Evolutionary conservation across 2,113 vertebrate genomes (phyloP).

Genomic region (Mola mola): DNA sequence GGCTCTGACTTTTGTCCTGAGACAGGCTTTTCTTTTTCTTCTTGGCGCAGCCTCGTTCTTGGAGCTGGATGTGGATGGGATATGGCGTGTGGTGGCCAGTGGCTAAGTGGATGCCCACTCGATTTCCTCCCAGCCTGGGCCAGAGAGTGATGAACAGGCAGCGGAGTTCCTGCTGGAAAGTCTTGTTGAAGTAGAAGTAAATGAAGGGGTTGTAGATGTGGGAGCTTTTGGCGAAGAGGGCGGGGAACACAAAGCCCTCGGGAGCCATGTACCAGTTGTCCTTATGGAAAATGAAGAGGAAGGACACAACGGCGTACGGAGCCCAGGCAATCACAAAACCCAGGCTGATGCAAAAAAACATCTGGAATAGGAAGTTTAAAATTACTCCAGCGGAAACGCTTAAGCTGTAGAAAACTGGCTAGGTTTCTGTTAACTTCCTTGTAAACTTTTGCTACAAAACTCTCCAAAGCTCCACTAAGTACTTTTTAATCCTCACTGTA

Average conservation of each 20-base stretch:
- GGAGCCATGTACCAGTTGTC: constrained; percentile 65
- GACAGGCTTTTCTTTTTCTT: neutral
- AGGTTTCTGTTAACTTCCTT: too few relatives aligned
- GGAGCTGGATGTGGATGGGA: constrained; percentile 75
- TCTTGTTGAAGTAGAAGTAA: constrained; percentile 81
- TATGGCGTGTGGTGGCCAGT: neutral
- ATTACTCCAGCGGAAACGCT: neutral
- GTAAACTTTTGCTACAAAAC: too few relatives aligned
- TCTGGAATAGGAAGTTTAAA: constrained; percentile 63
- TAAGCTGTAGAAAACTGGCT: too few relatives aligned
- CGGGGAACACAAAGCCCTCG: constrained; percentile 69
- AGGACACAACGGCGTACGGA: constrained; percentile 71
- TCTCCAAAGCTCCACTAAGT: too few relatives aligned
- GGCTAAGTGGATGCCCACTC: constrained; percentile 37
- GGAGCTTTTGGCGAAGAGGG: constrained; percentile 79
- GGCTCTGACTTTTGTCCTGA: constrained; percentile 1
- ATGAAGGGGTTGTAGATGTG: constrained; percentile 81
- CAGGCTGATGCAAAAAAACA: constrained; percentile 79
- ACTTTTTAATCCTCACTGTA: too few relatives aligned
- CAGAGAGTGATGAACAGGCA: constrained; percentile 38
- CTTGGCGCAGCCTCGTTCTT: constrained; percentile 32
- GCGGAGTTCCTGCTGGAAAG: constrained; percentile 67
- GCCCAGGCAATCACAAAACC: constrained; percentile 75
- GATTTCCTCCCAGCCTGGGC: constrained; percentile 33
- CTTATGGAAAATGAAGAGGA: constrained; percentile 76